Evolutionary conservation across 2,888 invertebrate species (phyloP), one percentile per base, ranked within the genome.

Genomic region (Callosobruchus maculatus): DNA sequence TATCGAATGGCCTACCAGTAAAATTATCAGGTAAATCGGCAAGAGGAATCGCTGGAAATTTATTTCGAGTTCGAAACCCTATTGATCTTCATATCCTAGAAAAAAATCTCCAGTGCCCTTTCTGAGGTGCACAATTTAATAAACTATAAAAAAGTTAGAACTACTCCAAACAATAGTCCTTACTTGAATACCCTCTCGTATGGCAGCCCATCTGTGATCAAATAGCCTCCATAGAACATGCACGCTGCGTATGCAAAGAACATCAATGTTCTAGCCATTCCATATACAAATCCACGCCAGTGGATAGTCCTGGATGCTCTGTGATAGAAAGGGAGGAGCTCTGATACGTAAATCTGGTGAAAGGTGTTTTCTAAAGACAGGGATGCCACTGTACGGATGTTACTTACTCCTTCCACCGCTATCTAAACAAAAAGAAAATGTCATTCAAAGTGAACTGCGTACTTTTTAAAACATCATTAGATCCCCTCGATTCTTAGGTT

Each of bases 401-500:
- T 94, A 5, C 92, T 90, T 0, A 95, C 93, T 1, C 93, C 94
- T 86, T 95, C 95, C 20, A 94, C 93, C 4, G 94, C 93, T 75
- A 94, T 88, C 92, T 91, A 82, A 67, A 85, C 82, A 20, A 68
- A 20, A 72, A 31, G 22, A 69, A 68, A n/a, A n/a, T n/a, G n/a
- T n/a, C n/a, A n/a, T n/a, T n/a, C n/a, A n/a, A n/a, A n/a, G n/a
- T n/a, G n/a, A n/a, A n/a, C n/a, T n/a, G n/a, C n/a, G n/a, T n/a
- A n/a, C n/a, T n/a, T n/a, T n/a, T n/a, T n/a, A n/a, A n/a, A n/a
- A n/a, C n/a, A n/a, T n/a, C n/a, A n/a, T n/a, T n/a, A n/a, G n/a
- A n/a, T n/a, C n/a, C n/a, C n/a, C n/a, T n/a, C n/a, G n/a, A n/a
- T n/a, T n/a, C n/a, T n/a, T n/a, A n/a, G n/a, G n/a, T n/a, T n/a